These are phyloP conservation scores for Melanargia galathea DNA, from an alignment of 2,888 invertebrate species.

Conservation along the genomic window DNA sequence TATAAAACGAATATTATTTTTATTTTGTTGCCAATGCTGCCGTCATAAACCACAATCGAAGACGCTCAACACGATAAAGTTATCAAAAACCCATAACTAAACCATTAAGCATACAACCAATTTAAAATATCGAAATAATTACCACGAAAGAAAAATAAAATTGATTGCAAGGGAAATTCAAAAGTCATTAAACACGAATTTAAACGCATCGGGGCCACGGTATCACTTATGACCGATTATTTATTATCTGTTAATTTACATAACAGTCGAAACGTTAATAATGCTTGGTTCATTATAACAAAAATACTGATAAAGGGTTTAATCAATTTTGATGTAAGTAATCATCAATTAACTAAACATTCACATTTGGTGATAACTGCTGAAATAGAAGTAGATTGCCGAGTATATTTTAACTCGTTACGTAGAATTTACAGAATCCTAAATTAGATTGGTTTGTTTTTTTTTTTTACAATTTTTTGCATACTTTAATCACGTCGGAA, in stretches of 20 bases:
- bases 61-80: not conserved
- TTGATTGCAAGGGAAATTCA: not conserved
- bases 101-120: not conserved
- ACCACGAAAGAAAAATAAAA: not conserved
- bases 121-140: slow-evolving; percentile 1
- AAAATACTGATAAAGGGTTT: not conserved
- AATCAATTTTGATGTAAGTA: not conserved
- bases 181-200: slow-evolving; percentile 7
- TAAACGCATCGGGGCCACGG: slow-evolving; percentile 11
- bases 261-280: not conserved
- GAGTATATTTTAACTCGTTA: no score
- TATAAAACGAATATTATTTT: no score
- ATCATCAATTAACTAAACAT: no score
- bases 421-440: not conserved
- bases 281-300: not conserved
- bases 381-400: not conserved
- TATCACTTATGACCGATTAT: slow-evolving; percentile 3
- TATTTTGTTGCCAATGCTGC: no score
- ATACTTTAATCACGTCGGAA: no score
- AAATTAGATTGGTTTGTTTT: no score
- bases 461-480: no score
- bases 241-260: slow-evolving; percentile 7
- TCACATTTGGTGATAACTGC: not conserved
- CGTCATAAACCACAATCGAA: not conserved
- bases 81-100: not conserved